Evolutionary conservation across 2,113 vertebrate genomes (phyloP).

Genomic region (Tachysurus fulvidraco): DNA sequence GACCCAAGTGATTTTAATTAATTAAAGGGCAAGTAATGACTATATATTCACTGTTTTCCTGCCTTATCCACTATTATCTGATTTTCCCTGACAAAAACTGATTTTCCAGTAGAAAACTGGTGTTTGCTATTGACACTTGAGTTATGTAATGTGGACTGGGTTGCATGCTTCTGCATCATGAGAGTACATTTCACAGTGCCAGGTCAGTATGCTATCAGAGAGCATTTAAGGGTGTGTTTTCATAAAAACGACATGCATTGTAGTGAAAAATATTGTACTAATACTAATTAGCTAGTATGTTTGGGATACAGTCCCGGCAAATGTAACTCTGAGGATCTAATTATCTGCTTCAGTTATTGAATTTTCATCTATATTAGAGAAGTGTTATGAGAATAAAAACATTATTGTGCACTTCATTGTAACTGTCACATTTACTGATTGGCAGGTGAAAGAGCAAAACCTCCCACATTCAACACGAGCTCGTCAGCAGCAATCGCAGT

Average conservation of each 20-base stretch:
- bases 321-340: not conserved
- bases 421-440: not conserved
- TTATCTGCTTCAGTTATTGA: not conserved
- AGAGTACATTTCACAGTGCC: not conserved
- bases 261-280: not conserved
- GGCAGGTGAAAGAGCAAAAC: not conserved
- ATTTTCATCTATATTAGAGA: not conserved
- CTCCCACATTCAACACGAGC: not conserved
- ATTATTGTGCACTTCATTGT: not conserved
- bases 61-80: not conserved
- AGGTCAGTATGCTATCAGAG: not conserved
- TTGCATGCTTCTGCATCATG: not conserved
- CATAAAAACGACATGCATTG: not conserved
- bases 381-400: not conserved
- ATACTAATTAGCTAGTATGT: not conserved
- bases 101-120: not conserved
- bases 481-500: not conserved
- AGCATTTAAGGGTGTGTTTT: not conserved
- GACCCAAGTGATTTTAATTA: not conserved
- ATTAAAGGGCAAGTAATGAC: not conserved
- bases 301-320: not conserved
- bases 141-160: not conserved
- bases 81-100: not conserved
- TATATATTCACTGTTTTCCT: not conserved
- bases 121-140: not conserved